Conservation (phyloP, 1,140 invertebrate genomes). For the Aphelinus certus region DNA sequence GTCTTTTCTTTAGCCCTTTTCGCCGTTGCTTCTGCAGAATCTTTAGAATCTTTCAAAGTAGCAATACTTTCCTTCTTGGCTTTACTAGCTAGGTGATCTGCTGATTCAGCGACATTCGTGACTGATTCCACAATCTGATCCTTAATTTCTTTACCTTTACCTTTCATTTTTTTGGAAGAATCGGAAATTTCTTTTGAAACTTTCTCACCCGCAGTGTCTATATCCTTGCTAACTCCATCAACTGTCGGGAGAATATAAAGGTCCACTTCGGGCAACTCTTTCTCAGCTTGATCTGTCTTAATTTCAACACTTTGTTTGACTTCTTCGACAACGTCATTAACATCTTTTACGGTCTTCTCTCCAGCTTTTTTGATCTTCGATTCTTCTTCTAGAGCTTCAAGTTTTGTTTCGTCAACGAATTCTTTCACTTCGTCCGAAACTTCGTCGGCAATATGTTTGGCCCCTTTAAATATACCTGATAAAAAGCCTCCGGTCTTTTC, state of each 20-base stretch:
- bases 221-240: neutral
- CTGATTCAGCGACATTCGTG: neutral
- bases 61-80: neutral
- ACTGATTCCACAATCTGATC: neutral
- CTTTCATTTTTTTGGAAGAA: neutral
- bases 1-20: constrained; percentile 49
- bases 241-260: too few relatives aligned
- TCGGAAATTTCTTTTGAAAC: neutral
- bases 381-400: constrained; percentile 36
- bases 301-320: neutral
- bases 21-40: neutral
- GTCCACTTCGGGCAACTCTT: neutral
- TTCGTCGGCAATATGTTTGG: constrained; percentile 19
- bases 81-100: neutral
- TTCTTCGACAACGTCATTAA: neutral
- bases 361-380: constrained; percentile 1
- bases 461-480: constrained; percentile 39
- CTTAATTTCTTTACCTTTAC: neutral
- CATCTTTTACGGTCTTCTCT: neutral
- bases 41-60: neutral
- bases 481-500: constrained; percentile 46
- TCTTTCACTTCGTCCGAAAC: constrained; percentile 8
- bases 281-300: neutral
- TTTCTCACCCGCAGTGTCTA: neutral
- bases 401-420: constrained; percentile 35